Conservation (phyloP, 2,888 invertebrate genomes). For the Apamea sordens region DNA sequence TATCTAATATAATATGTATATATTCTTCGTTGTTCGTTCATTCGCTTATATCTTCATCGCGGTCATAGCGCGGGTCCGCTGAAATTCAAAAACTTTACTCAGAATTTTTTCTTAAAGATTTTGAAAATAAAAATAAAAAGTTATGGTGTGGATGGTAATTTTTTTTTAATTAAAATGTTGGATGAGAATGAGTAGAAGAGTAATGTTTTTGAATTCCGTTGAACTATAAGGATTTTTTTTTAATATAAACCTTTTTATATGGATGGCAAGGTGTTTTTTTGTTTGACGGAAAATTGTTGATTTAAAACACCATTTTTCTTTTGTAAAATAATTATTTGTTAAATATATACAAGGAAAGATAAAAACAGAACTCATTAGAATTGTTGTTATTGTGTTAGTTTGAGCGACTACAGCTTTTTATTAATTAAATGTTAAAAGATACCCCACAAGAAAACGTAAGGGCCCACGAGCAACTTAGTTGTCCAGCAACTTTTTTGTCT, state of each 20-base stretch:
- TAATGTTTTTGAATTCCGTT: slow-evolving; percentile 66
- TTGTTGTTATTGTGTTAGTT: slow-evolving; percentile 34
- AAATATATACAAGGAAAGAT: slow-evolving; percentile 55
- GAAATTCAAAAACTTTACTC: slow-evolving; percentile 72
- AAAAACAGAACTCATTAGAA: slow-evolving; percentile 48
- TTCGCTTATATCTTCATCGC: slow-evolving; percentile 55
- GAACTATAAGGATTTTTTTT: slow-evolving; percentile 30
- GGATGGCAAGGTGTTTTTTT: slow-evolving; percentile 12
- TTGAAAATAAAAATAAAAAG: slow-evolving; percentile 15
- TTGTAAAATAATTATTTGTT: slow-evolving; percentile 30
- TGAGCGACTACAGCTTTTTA: slow-evolving; percentile 16
- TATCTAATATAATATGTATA: slow-evolving; percentile 40
- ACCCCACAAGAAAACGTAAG: slow-evolving; percentile 13
- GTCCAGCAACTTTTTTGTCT: too few relatives aligned
- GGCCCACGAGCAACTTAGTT: too few relatives aligned
- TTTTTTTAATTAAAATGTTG: slow-evolving; percentile 39
- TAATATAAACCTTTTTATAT: slow-evolving; percentile 6
- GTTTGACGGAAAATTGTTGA: neutral
- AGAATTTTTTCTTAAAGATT: slow-evolving; percentile 15
- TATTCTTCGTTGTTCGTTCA: slow-evolving; percentile 56
- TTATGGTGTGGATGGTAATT: slow-evolving; percentile 22
- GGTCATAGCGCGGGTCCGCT: slow-evolving; percentile 63
- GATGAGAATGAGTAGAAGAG: slow-evolving; percentile 63
- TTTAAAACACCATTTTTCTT: slow-evolving; percentile 6
- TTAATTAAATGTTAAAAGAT: neutral